Evolutionary conservation across 2,888 invertebrate species (phyloP).

Genomic region (Trichopria drosophilae): DNA sequence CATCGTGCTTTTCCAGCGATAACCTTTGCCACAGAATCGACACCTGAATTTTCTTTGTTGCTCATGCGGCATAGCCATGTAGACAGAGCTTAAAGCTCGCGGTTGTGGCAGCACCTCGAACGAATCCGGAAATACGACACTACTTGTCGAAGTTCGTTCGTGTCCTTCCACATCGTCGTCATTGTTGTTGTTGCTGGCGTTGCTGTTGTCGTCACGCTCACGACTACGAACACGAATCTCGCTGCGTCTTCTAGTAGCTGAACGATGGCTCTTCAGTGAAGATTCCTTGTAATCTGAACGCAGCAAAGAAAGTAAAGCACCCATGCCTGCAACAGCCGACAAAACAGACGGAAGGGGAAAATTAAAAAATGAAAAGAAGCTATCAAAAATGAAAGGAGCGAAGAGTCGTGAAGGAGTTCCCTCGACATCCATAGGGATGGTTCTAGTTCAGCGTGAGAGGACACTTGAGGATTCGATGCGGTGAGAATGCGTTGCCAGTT

Average conservation of each 20-base stretch:
- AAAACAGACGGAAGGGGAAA: slow-evolving; percentile 42
- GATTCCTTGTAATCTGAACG: slow-evolving; percentile 51
- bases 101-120: slow-evolving; percentile 57
- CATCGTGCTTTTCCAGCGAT: slow-evolving; percentile 85
- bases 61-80: slow-evolving; percentile 62
- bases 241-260: slow-evolving; percentile 24
- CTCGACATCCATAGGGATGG: too few species aligned
- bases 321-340: slow-evolving; percentile 56
- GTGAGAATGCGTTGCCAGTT: slow-evolving; percentile 7
- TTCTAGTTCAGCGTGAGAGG: too few species aligned
- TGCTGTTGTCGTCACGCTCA: slow-evolving; percentile 38
- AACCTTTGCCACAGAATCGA: slow-evolving; percentile 81
- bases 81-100: slow-evolving; percentile 50
- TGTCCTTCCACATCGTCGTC: slow-evolving; percentile 33
- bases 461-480: too few species aligned
- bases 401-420: slow-evolving; percentile 3
- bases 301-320: slow-evolving; percentile 51
- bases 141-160: slow-evolving; percentile 43
- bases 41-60: slow-evolving; percentile 72
- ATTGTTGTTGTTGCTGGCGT: slow-evolving; percentile 39
- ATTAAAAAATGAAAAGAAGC: slow-evolving; percentile 26
- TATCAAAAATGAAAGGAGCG: slow-evolving; percentile 13
- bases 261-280: slow-evolving; percentile 5
- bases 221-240: slow-evolving; percentile 11
- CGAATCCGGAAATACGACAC: slow-evolving; percentile 56